Evolutionary conservation across 1,140 invertebrate genomes (phyloP), one percentile per base, ranked within the genome.

Genomic region (Drosophila chauvacae): DNA sequence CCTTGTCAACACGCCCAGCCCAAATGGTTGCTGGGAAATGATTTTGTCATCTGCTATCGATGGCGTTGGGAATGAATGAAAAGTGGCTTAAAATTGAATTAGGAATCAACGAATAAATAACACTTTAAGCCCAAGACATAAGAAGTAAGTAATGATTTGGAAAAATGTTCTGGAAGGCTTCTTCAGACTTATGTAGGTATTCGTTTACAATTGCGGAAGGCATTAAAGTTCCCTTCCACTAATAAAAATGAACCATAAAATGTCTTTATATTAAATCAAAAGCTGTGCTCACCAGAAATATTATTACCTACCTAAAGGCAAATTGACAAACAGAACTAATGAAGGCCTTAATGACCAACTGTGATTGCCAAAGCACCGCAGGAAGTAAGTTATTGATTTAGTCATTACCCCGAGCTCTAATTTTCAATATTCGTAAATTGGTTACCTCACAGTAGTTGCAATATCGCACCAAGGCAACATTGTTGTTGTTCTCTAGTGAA

Each of bases 331-430:
- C 51, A 47, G 53, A 74, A 48, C 56, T 74, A 74, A 74, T 74
- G 48, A 55, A 56, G 72, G 35, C 35, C 42, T 42, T 74, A 63
- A 73, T 74, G 71, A 74, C 61, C 71, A 11, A 41, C 41, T 63
- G 20, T n/a, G 35, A 62, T 74, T 74, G 71, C 26, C 48, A 74
- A 76, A 70, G 65, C 53, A 68, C 74, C 74, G 57, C 81, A 79
- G 76, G 83, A 81, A 77, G 69, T 82, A 50, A 72, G 63, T 82
- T 79, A 82, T 78, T 70, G 80, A 82, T 82, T 82, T 69, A 78
- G 69, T 77, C 81, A 84, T 85, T 80, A 64, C 56, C 56, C 18
- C 63, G 18, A 73, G 66, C 61, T 62, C 65, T 77, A 41, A 60
- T 75, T 80, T 76, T 64, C 58, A 85, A 74, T 69, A 81, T 77